A percentile compares a stretch with the other conserved stretches of the same genome.
These are phyloP conservation scores for Ophion costatus DNA, from an alignment of 2,888 invertebrate species.

Conservation along the genomic window DNA sequence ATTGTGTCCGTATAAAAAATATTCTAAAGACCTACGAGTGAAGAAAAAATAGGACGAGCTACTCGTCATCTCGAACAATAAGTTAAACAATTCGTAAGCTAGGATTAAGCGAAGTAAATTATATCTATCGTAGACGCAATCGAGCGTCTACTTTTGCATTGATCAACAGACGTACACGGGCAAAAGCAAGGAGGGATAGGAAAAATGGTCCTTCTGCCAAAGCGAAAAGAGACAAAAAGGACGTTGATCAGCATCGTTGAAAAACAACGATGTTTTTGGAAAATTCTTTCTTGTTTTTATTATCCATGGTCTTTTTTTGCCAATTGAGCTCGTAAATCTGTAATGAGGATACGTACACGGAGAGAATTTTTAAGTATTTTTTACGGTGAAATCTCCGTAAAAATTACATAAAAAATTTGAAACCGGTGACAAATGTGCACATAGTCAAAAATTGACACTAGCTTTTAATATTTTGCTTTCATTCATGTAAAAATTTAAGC, in stretches of 20 bases:
- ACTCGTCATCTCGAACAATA: neutral
- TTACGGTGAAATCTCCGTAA: too few relatives aligned
- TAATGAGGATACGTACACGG: neutral
- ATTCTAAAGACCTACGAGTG: neutral
- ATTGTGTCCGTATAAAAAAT: neutral
- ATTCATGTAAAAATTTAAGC: too few relatives aligned
- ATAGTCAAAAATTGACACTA: too few relatives aligned
- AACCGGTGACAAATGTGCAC: too few relatives aligned
- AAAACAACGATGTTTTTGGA: neutral
- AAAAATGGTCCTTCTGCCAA: neutral
- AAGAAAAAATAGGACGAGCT: neutral
- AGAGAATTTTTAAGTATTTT: too few relatives aligned
- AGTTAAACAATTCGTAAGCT: conserved; percentile 11
- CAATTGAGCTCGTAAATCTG: neutral
- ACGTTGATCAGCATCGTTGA: neutral
- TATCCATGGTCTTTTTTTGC: neutral
- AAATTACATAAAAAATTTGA: too few relatives aligned
- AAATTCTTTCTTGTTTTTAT: neutral
- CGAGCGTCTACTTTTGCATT: conserved; percentile 19
- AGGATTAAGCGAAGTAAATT: neutral
- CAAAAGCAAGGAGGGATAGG: neutral
- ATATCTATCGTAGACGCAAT: neutral
- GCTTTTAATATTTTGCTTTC: too few relatives aligned
- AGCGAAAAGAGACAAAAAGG: too few relatives aligned
- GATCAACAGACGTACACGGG: conserved; percentile 7